Evolutionary conservation across 2,113 vertebrate species (phyloP).

Genomic region (Leptodactylus fuscus): DNA sequence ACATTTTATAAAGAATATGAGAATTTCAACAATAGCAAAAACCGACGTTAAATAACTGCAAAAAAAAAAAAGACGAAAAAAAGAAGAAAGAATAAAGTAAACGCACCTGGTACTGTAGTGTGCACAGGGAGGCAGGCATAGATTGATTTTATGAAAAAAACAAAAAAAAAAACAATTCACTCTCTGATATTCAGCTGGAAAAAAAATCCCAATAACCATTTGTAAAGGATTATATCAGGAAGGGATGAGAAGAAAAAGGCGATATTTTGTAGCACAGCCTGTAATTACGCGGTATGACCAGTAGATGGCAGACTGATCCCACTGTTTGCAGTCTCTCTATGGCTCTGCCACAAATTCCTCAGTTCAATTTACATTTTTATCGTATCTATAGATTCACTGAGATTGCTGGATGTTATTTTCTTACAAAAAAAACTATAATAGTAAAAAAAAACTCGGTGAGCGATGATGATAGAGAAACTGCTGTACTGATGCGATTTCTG

Average conservation of each 20-base stretch:
- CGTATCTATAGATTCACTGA: not conserved
- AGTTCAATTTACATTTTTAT: not conserved
- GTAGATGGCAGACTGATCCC: conserved; percentile 77
- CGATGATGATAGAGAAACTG: not conserved
- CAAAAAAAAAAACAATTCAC: not conserved
- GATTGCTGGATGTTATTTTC: not conserved
- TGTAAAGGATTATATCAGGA: not conserved
- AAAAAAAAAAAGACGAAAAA: too few species aligned
- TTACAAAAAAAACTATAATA: not conserved
- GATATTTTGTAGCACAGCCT: not conserved
- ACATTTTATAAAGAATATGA: not conserved
- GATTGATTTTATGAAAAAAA: too few species aligned
- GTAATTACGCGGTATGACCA: conserved; percentile 63
- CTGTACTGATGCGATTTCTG: not conserved
- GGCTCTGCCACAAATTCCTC: not conserved
- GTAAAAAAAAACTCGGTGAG: not conserved
- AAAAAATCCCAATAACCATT: not conserved
- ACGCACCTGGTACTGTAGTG: too few species aligned
- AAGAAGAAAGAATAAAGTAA: too few species aligned
- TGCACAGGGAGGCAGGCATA: not conserved
- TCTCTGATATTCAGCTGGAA: not conserved
- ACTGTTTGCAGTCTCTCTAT: conserved; percentile 33
- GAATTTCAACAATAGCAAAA: not conserved
- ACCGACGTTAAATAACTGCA: not conserved
- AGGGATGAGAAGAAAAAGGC: not conserved